These are phyloP conservation scores for Rhinoptilus africanus DNA, from an alignment of 2,113 vertebrate species.

Conservation along the genomic window DNA sequence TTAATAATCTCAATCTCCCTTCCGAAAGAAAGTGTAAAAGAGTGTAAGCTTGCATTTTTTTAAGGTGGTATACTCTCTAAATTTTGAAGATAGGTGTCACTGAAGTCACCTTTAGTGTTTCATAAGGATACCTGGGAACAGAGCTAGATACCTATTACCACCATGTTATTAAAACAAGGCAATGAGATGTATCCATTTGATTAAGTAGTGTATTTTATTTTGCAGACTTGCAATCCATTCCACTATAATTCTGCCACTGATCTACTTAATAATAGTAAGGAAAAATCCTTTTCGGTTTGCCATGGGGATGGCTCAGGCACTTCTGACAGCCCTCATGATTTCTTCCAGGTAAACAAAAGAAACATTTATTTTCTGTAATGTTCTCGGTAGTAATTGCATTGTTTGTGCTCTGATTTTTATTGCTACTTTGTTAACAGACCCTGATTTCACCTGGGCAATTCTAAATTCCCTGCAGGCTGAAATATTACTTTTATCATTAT, in stretches of 20 bases:
- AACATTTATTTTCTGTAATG: not conserved
- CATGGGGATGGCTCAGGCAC: slow-evolving; percentile 93
- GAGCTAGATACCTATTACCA: not conserved
- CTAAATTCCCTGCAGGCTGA: not conserved
- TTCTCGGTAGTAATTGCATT: not conserved
- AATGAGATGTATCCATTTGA: slow-evolving; percentile 7
- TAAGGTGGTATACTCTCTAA: not conserved
- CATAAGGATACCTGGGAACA: not conserved
- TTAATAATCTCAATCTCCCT: not conserved
- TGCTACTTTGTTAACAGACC: not conserved
- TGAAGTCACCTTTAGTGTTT: not conserved
- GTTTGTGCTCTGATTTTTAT: not conserved
- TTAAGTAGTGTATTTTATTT: slow-evolving; percentile 13
- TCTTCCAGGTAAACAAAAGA: slow-evolving; percentile 83
- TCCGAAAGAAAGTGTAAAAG: not conserved
- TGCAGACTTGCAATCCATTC: slow-evolving; percentile 92
- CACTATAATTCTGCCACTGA: slow-evolving; percentile 84
- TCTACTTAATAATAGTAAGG: slow-evolving; percentile 89
- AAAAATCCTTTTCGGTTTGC: slow-evolving; percentile 93
- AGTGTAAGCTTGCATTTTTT: not conserved
- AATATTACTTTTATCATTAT: not conserved
- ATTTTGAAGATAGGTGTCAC: not conserved
- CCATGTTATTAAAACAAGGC: not conserved
- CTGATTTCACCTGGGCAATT: not conserved
- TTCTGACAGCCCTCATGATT: slow-evolving; percentile 93